phyloP scores from a whole-genome alignment of 2,797 vertebrate species.

The Lepilemur ruficaudatus region DNA sequence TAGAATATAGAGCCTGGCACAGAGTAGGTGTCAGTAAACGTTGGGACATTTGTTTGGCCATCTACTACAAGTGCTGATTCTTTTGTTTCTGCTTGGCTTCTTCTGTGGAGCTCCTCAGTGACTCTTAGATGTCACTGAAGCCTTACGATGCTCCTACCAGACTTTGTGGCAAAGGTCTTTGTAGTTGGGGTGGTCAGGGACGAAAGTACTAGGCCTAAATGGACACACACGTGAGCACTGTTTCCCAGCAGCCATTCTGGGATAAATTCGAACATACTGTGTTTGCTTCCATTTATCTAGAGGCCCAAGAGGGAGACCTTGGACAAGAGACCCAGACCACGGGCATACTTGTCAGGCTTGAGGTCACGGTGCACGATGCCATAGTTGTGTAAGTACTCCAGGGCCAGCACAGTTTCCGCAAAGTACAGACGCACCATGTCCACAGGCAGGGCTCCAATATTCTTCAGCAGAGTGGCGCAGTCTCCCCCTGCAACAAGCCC shows the following conservation, averaged over 20 bases:
- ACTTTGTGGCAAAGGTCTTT: background rate
- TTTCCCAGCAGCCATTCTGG: background rate
- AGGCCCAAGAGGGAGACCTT: background rate
- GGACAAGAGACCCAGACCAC: background rate
- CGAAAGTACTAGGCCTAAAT: background rate
- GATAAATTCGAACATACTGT: background rate
- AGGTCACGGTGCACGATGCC: slow-evolving; percentile 98
- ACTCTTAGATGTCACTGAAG: background rate
- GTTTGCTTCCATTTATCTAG: background rate
- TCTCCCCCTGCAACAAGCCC: slow-evolving; percentile 90
- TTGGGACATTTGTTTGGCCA: background rate
- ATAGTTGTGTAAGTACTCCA: slow-evolving; percentile 98
- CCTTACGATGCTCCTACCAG: background rate
- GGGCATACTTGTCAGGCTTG: slow-evolving; percentile 95
- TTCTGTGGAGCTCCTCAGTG: slow-evolving; percentile 1
- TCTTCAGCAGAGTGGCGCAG: slow-evolving; percentile 97
- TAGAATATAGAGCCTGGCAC: background rate
- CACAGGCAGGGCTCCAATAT: slow-evolving; percentile 94
- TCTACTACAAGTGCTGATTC: background rate
- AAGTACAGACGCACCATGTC: slow-evolving; percentile 98
- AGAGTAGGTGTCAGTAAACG: background rate
- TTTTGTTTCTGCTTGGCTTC: slow-evolving; percentile 14
- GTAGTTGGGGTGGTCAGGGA: background rate
- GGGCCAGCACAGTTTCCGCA: slow-evolving; percentile 94
- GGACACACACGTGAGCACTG: background rate